Evolutionary conservation across 2,888 invertebrate species (phyloP).

Genomic region (Dryococelus australis): DNA sequence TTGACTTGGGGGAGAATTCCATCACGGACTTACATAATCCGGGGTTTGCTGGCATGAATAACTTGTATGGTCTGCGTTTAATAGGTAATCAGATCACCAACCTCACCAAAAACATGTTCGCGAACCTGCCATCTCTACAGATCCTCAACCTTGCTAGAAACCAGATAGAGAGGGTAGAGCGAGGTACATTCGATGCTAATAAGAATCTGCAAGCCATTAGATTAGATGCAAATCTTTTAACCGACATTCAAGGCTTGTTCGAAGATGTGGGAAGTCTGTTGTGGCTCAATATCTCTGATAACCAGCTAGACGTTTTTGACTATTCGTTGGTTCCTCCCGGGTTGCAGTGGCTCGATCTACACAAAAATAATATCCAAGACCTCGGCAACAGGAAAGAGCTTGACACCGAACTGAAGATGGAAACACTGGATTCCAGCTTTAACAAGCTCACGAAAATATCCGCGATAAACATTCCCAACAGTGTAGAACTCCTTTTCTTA

Average conservation of each 20-base stretch:
- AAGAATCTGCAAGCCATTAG: constrained; percentile 84
- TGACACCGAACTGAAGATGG: constrained; percentile 75
- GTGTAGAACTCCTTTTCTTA: constrained; percentile 84
- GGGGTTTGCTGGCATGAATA: constrained; percentile 83
- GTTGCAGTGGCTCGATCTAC: constrained; percentile 88
- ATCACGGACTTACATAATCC: constrained; percentile 82
- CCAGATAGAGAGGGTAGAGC: constrained; percentile 78
- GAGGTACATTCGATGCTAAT: constrained; percentile 81
- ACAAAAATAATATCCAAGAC: constrained; percentile 83
- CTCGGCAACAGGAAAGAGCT: constrained; percentile 77
- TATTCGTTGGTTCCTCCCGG: constrained; percentile 83
- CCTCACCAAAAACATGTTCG: constrained; percentile 80
- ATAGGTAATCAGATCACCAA: constrained; percentile 88
- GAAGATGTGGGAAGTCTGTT: constrained; percentile 81
- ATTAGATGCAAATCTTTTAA: constrained; percentile 84
- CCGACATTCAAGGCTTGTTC: constrained; percentile 84
- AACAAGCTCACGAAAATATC: constrained; percentile 83
- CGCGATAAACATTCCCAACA: constrained; percentile 80
- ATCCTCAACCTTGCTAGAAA: constrained; percentile 90
- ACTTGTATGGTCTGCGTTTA: constrained; percentile 85
- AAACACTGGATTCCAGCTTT: constrained; percentile 89
- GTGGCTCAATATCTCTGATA: constrained; percentile 92
- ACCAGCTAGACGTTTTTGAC: constrained; percentile 88
- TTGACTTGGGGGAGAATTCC: constrained; percentile 91
- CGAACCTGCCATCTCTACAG: constrained; percentile 81